Evolutionary conservation across 2,888 invertebrate species (phyloP), one percentile per base, ranked within the genome.

Genomic region (Pristionchus exspectatus): DNA sequence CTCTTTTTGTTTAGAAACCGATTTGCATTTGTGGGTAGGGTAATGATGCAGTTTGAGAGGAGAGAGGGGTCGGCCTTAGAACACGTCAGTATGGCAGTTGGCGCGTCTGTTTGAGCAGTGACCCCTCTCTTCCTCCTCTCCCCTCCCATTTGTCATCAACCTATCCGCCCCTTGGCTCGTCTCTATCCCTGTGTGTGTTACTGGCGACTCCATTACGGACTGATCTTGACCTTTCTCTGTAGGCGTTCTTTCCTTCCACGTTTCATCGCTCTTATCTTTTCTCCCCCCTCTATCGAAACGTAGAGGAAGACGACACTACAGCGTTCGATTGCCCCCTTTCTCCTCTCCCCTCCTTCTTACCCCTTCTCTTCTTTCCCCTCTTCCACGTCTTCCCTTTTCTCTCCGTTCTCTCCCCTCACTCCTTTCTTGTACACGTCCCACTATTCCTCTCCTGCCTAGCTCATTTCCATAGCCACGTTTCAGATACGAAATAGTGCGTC

Each of bases 41-140:
- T 21, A 69, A 69, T 69, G 69, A 38, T 74, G 74, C 74, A 74
- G 74, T 74, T 74, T 74, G 74, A 21, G 38, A 10, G 38, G 74
- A 33, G 33, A 33, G 33, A 72, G 33, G 74, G 74, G 21, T 38
- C 74, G 38, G 74, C 38, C 74, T 74, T 18, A 38, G 74, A 38
- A 74, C 74, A 74, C 74, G 74, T 74, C 74, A 74, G 74, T 74
- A 33, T 74, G 74, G 74, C 74, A 74, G 74, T 74, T 74, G 74
- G 74, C 74, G 74, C 74, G 38, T 74, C 74, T 74, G 74, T 74
- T 74, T 74, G 74, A 74, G 74, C 30, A 38, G 74, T 74, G 74
- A 74, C 74, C 74, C 74, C 74, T 74, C 74, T 74, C 74, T 38
- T 74, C 74, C 74, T 74, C 74, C 74, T 74, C 38, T 9, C 38